Percentiles rank a stretch among this genome's conserved stretches.
phyloP scores from a whole-genome alignment of 2,797 vertebrate species.

The Salmo trutta region DNA sequence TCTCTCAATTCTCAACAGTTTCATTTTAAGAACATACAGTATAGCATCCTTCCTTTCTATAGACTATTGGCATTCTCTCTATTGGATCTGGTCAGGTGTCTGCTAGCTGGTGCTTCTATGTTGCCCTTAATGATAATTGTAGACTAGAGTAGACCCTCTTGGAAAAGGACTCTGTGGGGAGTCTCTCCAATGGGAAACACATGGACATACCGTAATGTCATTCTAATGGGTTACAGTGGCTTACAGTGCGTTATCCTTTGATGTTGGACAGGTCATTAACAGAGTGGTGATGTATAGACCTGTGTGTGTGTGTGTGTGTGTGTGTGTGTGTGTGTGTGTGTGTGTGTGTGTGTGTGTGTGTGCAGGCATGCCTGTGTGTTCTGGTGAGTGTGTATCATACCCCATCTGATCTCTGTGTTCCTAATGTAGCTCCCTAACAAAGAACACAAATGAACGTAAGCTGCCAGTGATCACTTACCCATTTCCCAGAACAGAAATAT shows the following conservation, averaged over 20 bases:
- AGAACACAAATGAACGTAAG: not conserved
- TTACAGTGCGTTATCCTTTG: constrained; percentile 48
- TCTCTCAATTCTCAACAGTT: not conserved
- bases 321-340: constrained; percentile 20
- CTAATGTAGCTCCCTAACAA: not conserved
- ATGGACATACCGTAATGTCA: constrained; percentile 47
- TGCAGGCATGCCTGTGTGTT: constrained; percentile 3
- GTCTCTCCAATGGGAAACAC: constrained; percentile 39
- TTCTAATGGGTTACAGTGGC: constrained; percentile 43
- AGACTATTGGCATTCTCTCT: not conserved
- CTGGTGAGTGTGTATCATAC: not conserved
- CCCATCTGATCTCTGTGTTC: not conserved
- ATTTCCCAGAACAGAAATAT: constrained; percentile 3
- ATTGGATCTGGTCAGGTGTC: not conserved
- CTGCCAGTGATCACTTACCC: not conserved
- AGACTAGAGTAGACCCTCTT: not conserved
- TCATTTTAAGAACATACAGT: too few relatives aligned
- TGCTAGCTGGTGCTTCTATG: not conserved
- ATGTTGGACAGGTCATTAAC: constrained; percentile 53
- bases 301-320: constrained; percentile 8
- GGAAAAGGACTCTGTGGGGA: constrained; percentile 22
- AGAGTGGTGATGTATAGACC: constrained; percentile 19
- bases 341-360: constrained; percentile 18
- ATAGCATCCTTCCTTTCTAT: too few relatives aligned
- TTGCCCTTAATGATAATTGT: constrained; percentile 13